Evolutionary conservation across 2,797 vertebrate genomes (phyloP), one percentile per base, ranked within the genome.

Genomic region (Acanthurus lineatus): DNA sequence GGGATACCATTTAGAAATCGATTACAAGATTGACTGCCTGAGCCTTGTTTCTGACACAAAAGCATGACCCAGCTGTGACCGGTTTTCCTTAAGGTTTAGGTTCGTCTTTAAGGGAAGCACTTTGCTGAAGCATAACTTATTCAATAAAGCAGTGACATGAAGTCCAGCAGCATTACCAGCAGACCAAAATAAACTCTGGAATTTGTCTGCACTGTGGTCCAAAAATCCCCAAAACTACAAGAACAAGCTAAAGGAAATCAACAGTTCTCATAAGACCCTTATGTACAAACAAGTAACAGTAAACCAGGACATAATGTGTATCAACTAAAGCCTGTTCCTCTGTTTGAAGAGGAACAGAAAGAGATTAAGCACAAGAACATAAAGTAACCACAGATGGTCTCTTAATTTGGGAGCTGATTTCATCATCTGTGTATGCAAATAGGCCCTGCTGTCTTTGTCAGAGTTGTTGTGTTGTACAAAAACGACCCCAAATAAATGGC

Each of bases 151-250:
- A 49, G 49, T 77, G 70, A 57, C 67, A 66, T 76, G 47, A 86
- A 87, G 83, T 79, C 69, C 81, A 81, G 82, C 76, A 77, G 89
- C 76, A 83, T 66, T 82, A 90, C 85, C 77, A 72, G 73, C 1
- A 40, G 86, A 78, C 90, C 62, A 85, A 92, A 93, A 92, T 91
- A 92, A 92, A 90, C 88, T 77, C 71, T 58, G 91, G 91, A 89
- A 92, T 91, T 74, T 54, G 54, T 63, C 68, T 82, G 70, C 79
- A 73, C 77, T 77, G 53, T 42, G 66, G 48, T 76, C 53, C 62
- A 72, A 79, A 45, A 38, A 81, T 57, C 42, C 53, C 67, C n/a
- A 9, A 6, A 75, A 69, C 68, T 8, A 19, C 32, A 17, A 12
- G 14, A 70, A 44, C 28, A 40, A 15, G 49, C 9, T 51, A 20